Evolutionary conservation across 2,888 invertebrate genomes (phyloP), one percentile per base, ranked within the genome.

Genomic region (Colletes collaris): DNA sequence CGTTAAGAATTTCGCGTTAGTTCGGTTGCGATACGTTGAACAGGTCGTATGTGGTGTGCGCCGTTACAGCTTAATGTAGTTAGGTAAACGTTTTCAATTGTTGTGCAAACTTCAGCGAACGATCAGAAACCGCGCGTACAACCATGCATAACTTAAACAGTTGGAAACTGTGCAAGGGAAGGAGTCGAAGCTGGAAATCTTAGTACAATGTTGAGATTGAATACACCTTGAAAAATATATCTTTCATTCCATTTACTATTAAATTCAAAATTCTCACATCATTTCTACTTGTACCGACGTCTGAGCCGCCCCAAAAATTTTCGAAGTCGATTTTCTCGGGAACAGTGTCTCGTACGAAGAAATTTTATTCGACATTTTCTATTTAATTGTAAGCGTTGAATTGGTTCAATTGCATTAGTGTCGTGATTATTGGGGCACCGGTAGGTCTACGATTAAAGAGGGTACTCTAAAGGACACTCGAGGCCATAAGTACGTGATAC

Each of bases 81-180:
- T 76, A 84, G 82, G 83, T 74, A 83, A 86, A 85, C 84, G 81
- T 82, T 85, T 82, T 80, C 69, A 81, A 84, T 82, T 78, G 82
- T 49, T 55, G 11, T 83, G 83, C 83, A 87, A 89, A 88, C 88
- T 87, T 80, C 70, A 55, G 77, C 40, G 67, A 85, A 84, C 85
- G 86, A 86, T 86, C 78, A 78, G 81, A 84, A 86, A 85, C 86
- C 85, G 83, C 88, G 84, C 80, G 79, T 86, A 88, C 87, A 87
- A 81, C 86, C 85, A 85, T 83, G 84, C 87, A 89, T 89, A 88
- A 89, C 89, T 89, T 87, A 87, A 87, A 83, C 82, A 88, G 85
- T 87, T 86, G 60, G 78, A 79, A 88, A 87, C 87, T 82, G 83
- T 82, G 79, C 82, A 83, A 81, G 35, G 27, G 79, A 81, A 86